phyloP scores from a whole-genome alignment of 2,797 vertebrate genomes.

The Strix occidentalis region DNA sequence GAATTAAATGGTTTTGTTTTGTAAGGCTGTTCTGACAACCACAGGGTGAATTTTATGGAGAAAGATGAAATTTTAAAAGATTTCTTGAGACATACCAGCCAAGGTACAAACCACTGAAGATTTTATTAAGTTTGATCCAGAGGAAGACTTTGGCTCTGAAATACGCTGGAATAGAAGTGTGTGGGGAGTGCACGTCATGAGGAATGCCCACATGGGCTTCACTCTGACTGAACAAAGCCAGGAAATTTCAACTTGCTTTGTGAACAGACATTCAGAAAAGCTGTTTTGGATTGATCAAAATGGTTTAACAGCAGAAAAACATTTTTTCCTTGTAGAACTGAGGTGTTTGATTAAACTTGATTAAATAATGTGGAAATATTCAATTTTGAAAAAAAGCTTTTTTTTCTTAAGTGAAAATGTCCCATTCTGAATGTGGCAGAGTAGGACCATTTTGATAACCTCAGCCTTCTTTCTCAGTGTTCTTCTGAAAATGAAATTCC shows the following conservation, averaged over 20 bases:
- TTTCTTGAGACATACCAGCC: not conserved
- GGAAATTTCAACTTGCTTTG: not conserved
- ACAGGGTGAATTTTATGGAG: not conserved
- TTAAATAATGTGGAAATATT: not conserved
- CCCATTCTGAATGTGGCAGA: not conserved
- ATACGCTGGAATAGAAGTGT: fast-evolving
- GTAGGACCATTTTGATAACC: not conserved
- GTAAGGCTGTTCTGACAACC: not conserved
- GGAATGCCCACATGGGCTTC: fast-evolving
- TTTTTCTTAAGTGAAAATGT: not conserved
- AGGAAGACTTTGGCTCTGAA: not conserved
- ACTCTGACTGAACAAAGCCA: not conserved
- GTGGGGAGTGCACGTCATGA: not conserved
- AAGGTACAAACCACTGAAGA: not conserved
- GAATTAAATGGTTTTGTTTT: not conserved
- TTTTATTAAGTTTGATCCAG: not conserved
- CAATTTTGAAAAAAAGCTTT: not conserved
- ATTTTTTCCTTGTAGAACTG: not conserved
- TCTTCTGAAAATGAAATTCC: not conserved
- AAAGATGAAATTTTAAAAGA: not conserved
- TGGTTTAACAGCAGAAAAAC: not conserved
- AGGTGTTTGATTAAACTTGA: not conserved
- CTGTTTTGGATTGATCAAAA: not conserved
- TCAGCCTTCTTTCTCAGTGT: not conserved
- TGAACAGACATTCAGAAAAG: not conserved